Evolutionary conservation across 2,888 invertebrate species (phyloP), one percentile per base, ranked within the genome.

Genomic region (Trypoxylon attenuatum): DNA sequence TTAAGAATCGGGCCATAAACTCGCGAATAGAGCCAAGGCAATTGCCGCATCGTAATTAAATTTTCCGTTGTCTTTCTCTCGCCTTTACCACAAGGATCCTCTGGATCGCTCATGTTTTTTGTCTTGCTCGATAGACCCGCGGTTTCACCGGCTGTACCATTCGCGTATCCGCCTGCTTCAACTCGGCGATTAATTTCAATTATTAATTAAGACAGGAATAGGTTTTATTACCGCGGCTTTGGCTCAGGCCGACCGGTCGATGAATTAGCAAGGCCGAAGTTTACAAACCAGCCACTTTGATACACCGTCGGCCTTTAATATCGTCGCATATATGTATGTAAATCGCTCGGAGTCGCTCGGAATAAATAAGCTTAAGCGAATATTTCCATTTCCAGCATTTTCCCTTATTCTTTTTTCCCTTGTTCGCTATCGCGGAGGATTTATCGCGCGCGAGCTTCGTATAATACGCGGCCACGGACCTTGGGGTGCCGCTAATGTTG

Each of bases 31-130:
- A 2, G 22, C 29, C n/a, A n/a, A n/a, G n/a, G 62, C 57, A 63
- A 53, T 59, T 63, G 27, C 59, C 22, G 33, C 49, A 1, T 49
- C 39, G 53, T 63, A 63, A 63, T 63, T 59, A 63, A 63, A 54
- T 63, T 63, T 54, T 58, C 45, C 16, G 2, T 25, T 10, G 15
- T 13, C 22, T 3, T 27, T n/a, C 10, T n/a, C 6, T 22, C 13
- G 10, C 10, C 15, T 6, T 10, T 21, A 1, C 2, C 13, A 5
- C 1, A 13, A 25, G 42, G 23, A 38, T 16, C 15, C n/a, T 5
- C 13, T 21, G 42, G 25, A 23, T 8, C 13, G 15, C 8, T 49
- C 22, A 33, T n/a, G 25, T 19, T 19, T 25, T 39, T 15, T 5
- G 18, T 2, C 15, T 8, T 10, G 13, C 5, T 21, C 13, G 10